These are phyloP conservation scores for Planiliza haematocheilus DNA, from an alignment of 2,113 vertebrate species.

Conservation along the genomic window DNA sequence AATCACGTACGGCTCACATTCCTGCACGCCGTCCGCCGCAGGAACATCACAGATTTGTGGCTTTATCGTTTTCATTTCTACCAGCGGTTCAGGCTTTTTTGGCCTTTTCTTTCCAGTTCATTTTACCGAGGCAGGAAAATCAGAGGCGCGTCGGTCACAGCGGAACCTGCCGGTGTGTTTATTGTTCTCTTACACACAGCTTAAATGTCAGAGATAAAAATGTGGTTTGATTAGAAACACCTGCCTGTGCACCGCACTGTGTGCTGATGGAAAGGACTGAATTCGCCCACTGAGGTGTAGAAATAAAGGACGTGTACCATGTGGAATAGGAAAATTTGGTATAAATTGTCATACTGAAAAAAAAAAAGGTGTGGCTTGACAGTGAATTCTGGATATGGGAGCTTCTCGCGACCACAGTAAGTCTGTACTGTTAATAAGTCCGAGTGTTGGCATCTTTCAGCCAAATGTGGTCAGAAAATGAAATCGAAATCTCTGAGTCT, in stretches of 20 bases:
- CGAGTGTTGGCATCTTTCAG: too few relatives aligned
- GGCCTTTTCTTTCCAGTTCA: background rate
- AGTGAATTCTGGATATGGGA: background rate
- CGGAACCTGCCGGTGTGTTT: background rate
- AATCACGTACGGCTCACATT: constrained; percentile 27
- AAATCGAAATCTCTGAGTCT: too few relatives aligned
- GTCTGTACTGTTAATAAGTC: too few relatives aligned
- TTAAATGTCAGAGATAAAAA: constrained; percentile 28
- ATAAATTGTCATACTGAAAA: too few relatives aligned
- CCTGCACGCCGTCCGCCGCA: constrained; percentile 11
- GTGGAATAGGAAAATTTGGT: background rate
- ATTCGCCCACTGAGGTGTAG: background rate
- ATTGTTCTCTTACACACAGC: constrained; percentile 15
- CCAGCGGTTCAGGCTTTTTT: background rate
- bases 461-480: too few relatives aligned
- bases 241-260: constrained; percentile 7
- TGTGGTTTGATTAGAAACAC: constrained; percentile 9
- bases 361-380: background rate
- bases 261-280: constrained; percentile 9
- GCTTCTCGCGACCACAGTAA: too few relatives aligned
- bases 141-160: background rate
- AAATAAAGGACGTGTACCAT: background rate
- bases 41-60: background rate
- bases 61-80: background rate
- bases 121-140: background rate